A percentile compares a stretch with the other conserved stretches of the same genome.
phyloP scores from a whole-genome alignment of 2,888 invertebrate species.

The Phortica okadai region DNA sequence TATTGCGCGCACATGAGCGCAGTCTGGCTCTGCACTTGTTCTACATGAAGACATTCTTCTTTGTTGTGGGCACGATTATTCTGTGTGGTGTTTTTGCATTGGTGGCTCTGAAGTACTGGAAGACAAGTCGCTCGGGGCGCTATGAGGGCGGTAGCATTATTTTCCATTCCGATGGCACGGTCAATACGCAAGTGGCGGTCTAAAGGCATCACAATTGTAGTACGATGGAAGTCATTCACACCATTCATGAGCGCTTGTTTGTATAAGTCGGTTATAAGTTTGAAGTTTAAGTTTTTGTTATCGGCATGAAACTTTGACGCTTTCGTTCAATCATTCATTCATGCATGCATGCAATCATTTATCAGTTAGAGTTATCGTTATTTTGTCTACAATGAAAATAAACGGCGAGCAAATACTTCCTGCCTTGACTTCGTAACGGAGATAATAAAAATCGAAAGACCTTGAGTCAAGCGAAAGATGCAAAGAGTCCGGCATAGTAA shows the following conservation, averaged over 20 bases:
- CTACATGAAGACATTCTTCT: constrained; percentile 64
- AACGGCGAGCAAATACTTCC: constrained; percentile 12
- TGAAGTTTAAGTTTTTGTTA: background rate
- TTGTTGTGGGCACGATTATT: constrained; percentile 52
- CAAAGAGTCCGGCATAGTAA: constrained; percentile 30
- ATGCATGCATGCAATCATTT: constrained; percentile 5
- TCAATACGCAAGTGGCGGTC: constrained; percentile 57
- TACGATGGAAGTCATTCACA: no score
- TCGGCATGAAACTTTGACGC: background rate
- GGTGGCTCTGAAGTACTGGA: constrained; percentile 52
- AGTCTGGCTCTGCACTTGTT: constrained; percentile 67
- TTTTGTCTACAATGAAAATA: constrained; percentile 7
- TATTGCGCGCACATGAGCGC: constrained; percentile 62
- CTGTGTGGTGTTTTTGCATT: constrained; percentile 49
- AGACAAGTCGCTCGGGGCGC: constrained; percentile 58
- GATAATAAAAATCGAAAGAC: constrained; percentile 16
- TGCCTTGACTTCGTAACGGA: constrained; percentile 22
- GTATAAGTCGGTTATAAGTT: background rate
- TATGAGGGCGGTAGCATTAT: constrained; percentile 71
- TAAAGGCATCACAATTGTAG: background rate
- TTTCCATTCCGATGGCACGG: constrained; percentile 72
- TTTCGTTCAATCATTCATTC: constrained; percentile 18
- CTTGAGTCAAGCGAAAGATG: background rate
- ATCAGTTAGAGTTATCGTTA: constrained; percentile 3
- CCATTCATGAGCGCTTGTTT: background rate